Evolutionary conservation across 1,140 invertebrate genomes (phyloP).

Genomic region (Heliconius hermathena): DNA sequence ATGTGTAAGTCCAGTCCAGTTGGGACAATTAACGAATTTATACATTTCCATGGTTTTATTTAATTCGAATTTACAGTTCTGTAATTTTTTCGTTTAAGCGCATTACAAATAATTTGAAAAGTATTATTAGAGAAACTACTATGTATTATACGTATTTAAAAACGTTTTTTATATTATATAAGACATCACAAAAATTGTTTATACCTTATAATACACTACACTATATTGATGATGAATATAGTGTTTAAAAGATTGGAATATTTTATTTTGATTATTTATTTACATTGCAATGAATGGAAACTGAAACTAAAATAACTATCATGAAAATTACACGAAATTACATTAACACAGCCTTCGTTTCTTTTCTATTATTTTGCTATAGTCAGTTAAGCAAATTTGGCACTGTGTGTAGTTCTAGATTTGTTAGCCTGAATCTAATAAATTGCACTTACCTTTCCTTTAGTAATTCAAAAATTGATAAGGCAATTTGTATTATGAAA

Average conservation of each 20-base stretch:
- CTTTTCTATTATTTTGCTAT: constrained; percentile 44
- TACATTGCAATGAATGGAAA: neutral
- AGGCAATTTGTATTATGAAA: neutral
- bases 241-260: neutral
- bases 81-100: neutral
- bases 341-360: constrained; percentile 38
- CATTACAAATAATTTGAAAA: neutral
- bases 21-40: neutral
- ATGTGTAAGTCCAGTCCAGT: neutral
- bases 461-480: constrained; percentile 15
- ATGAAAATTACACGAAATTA: constrained; percentile 15
- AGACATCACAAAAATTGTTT: no score
- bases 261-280: neutral
- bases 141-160: neutral
- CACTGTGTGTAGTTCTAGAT: constrained; percentile 44
- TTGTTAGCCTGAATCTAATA: constrained; percentile 27
- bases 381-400: constrained; percentile 41
- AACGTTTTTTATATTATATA: neutral
- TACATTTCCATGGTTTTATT: neutral
- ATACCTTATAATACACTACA: no score
- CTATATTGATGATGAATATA: neutral
- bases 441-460: constrained; percentile 27
- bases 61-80: neutral
- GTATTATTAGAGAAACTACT: neutral
- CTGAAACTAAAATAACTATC: neutral